These are phyloP conservation scores for Calliscelio sp. DNA, from an alignment of 2,888 invertebrate genomes.

Conservation along the genomic window DNA sequence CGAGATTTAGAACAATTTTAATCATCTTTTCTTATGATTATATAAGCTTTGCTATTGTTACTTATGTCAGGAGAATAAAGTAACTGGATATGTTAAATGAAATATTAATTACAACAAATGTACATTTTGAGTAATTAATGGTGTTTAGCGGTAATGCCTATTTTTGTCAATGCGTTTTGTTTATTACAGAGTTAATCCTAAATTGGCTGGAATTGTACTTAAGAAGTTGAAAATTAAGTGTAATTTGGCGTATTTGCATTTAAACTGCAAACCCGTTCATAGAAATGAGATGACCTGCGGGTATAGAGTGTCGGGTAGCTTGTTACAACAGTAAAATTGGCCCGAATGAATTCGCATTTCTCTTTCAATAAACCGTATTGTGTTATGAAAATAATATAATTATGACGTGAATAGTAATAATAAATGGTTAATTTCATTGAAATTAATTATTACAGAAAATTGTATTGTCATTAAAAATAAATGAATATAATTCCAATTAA, in stretches of 20 bases:
- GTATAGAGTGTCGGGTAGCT: slow-evolving; percentile 42
- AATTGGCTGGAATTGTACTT: slow-evolving; percentile 26
- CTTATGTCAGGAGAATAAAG: no score
- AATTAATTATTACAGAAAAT: not conserved
- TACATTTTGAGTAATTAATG: no score
- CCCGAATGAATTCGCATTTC: slow-evolving; percentile 43
- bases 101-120: no score
- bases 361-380: slow-evolving; percentile 22
- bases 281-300: slow-evolving; percentile 47
- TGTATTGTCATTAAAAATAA: not conserved
- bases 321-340: slow-evolving; percentile 34
- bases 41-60: no score
- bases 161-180: not conserved
- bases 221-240: slow-evolving; percentile 35
- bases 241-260: slow-evolving; percentile 58
- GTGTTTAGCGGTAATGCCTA: not conserved
- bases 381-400: slow-evolving; percentile 22
- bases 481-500: not conserved
- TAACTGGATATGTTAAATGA: no score
- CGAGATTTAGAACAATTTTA: no score
- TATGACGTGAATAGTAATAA: not conserved
- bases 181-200: slow-evolving; percentile 16
- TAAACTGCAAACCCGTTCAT: slow-evolving; percentile 42
- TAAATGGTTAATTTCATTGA: slow-evolving; percentile 8
- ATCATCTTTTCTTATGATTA: no score